Conservation (phyloP, 1,140 invertebrate genomes). For the Nasonia vitripennis region DNA sequence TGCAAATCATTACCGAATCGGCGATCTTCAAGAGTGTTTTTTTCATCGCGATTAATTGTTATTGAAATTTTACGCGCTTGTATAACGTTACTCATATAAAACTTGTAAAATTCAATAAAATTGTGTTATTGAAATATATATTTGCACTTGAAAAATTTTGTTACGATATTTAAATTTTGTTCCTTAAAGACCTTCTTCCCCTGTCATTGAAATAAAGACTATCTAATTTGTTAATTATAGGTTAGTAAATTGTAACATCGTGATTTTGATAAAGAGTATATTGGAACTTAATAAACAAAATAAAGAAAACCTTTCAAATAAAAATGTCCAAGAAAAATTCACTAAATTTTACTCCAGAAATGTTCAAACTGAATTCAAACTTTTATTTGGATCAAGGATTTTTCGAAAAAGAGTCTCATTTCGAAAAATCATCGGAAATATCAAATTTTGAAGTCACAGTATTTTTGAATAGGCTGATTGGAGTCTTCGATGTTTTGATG, state of each 20-base stretch:
- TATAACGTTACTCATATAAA: constrained; percentile 13
- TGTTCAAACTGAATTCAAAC: background rate
- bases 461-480: constrained; percentile 44
- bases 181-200: background rate
- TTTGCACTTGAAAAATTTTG: constrained; percentile 42
- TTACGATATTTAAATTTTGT: background rate
- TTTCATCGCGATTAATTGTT: background rate
- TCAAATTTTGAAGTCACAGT: constrained; percentile 30
- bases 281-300: background rate
- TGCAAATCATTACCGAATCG: background rate
- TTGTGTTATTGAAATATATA: constrained; percentile 48
- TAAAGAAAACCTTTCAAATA: background rate
- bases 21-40: background rate
- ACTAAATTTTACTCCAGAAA: background rate
- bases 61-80: constrained; percentile 17
- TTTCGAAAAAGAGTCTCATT: background rate
- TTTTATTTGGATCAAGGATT: background rate
- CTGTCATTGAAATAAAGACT: background rate
- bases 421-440: constrained; percentile 1
- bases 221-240: background rate
- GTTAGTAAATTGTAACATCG: background rate
- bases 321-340: background rate
- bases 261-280: background rate
- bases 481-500: constrained; percentile 48
- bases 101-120: constrained; percentile 47